Base-by-base conservation (phyloP, 2,888 invertebrate genomes). In the Aleiodes leptofemur region DNA sequence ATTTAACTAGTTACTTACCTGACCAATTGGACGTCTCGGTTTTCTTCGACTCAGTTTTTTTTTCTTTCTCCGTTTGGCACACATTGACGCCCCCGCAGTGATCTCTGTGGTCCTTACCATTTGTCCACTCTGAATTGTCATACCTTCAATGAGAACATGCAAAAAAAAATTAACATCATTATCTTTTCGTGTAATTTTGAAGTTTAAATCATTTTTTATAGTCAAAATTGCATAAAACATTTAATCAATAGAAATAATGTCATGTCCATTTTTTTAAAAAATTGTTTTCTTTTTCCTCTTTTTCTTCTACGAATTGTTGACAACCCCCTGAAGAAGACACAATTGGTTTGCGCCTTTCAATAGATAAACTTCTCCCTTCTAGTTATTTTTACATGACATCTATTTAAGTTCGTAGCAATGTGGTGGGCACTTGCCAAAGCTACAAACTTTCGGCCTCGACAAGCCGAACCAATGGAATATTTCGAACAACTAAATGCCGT, bases 111-210 rank as follows among this genome's bases (percentile, higher is more conserved):
- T 86, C 82, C 88, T 86, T 81, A 87, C 83, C 85, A 88, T 88
- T 59, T 87, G 85, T 14, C 86, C 87, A 76, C 85, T 82, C 84
- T 88, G 89, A 80, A 90, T 85, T 79, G 89, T 89, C 78, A 89
- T 86, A 83, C 89, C 90, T 90, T 86, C 34, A 82, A 80, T 68
- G 75, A 81, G 69, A 71, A 8, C 7, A 77, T 73, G 23, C 53
- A 79, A 73, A 55, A 74, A 74, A 66, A 71, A 6, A 66, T 34
- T 2, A 23, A 23, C 29, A 51, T 38, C 53, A 72, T 59, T 53
- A 51, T 34, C 23, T 11, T 9, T 8, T 43, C 9, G 43, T 7
- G 43, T 43, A 0, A 43, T 43, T 34, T 2, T 2, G 0, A 6
- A 2, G 34, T 34, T 43, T 43, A 9, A 43, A 43, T 43, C 9